These are phyloP conservation scores for Seriola quinqueradiata DNA, from an alignment of 2,113 vertebrate species.

Conservation along the genomic window DNA sequence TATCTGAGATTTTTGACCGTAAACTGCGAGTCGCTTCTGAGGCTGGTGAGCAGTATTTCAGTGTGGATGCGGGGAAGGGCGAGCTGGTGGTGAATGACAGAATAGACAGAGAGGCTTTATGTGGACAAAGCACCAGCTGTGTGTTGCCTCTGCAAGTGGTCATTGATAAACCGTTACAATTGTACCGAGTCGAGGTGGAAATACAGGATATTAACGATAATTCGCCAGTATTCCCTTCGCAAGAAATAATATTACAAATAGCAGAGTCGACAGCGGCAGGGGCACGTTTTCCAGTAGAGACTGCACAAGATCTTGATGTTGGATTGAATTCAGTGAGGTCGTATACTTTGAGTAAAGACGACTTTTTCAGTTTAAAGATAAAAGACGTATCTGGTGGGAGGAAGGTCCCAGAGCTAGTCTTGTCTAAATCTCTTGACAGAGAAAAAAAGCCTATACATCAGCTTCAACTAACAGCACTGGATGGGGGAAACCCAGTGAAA, in stretches of 20 bases:
- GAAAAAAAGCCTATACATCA: conserved; percentile 68
- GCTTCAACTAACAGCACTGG: conserved; percentile 79
- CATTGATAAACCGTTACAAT: conserved; percentile 85
- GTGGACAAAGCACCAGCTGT: conserved; percentile 84
- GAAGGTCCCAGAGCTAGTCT: conserved; percentile 42
- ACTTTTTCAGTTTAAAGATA: conserved; percentile 75
- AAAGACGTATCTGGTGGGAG: conserved; percentile 54
- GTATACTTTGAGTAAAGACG: conserved; percentile 70
- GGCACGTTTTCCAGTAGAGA: conserved; percentile 74
- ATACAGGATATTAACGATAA: conserved; percentile 89
- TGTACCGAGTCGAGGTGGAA: conserved; percentile 86
- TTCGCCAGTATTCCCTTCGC: conserved; percentile 70
- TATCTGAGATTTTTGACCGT: conserved; percentile 80
- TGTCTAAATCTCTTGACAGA: conserved; percentile 54
- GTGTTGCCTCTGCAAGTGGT: conserved; percentile 84
- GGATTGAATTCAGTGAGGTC: conserved; percentile 76
- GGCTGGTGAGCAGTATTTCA: conserved; percentile 83
- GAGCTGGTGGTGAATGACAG: conserved; percentile 85
- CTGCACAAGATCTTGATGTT: conserved; percentile 75
- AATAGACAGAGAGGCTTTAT: conserved; percentile 89
- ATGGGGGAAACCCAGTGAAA: conserved; percentile 75
- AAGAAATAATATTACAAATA: conserved; percentile 69
- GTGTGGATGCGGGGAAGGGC: conserved; percentile 83
- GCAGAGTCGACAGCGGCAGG: conserved; percentile 78
- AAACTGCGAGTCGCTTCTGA: conserved; percentile 85